Conservation (phyloP, 2,888 invertebrate genomes). For the Sesia apiformis region DNA sequence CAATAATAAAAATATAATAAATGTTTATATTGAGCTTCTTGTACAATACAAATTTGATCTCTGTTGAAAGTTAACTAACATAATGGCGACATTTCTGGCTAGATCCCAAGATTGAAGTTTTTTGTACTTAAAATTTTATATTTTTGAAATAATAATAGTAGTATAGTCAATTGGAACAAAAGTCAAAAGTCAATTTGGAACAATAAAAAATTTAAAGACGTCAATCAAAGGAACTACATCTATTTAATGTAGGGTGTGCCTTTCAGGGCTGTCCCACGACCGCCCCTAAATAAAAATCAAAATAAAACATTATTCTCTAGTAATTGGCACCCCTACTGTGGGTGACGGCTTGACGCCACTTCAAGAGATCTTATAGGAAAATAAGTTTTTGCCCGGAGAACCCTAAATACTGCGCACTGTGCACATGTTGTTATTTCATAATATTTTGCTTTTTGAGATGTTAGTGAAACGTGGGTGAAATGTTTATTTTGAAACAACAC, state of each 20-base stretch:
- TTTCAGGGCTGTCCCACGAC: slow-evolving; percentile 69
- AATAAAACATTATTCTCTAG: slow-evolving; percentile 67
- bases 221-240: slow-evolving; percentile 62
- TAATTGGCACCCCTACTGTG: slow-evolving; percentile 71
- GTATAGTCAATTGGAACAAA: slow-evolving; percentile 7
- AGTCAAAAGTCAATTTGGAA: slow-evolving; percentile 49
- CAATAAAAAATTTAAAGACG: slow-evolving; percentile 55
- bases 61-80: no score
- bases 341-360: slow-evolving; percentile 58
- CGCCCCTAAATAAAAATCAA: slow-evolving; percentile 71
- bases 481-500: no score
- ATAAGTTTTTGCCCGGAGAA: slow-evolving; percentile 39
- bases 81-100: no score
- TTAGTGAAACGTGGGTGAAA: slow-evolving; percentile 20
- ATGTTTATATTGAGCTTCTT: no score
- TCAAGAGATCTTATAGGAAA: slow-evolving; percentile 67
- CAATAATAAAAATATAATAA: no score
- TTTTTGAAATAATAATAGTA: no score
- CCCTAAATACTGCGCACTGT: slow-evolving; percentile 34
- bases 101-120: no score
- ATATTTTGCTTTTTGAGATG: slow-evolving; percentile 42
- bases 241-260: slow-evolving; percentile 65
- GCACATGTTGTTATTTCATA: slow-evolving; percentile 53
- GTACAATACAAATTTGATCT: no score
- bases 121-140: no score